Conservation (phyloP, 2,113 vertebrate species). For the Mormyrus iriodes region DNA sequence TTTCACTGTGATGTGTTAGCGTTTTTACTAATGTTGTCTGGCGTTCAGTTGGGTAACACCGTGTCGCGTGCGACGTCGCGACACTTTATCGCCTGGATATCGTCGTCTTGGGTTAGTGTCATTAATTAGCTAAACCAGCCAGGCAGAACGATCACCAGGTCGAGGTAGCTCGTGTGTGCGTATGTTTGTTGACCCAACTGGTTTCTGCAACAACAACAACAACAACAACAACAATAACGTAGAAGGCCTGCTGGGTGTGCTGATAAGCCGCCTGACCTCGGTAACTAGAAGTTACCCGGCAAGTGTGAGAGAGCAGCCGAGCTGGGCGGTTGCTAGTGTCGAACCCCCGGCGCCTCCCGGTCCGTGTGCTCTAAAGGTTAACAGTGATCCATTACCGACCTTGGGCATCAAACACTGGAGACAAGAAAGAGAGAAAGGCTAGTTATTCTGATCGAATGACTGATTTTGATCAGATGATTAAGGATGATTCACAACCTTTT, state of each 20-base stretch:
- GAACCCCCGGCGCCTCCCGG: not conserved
- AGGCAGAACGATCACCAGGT: not conserved
- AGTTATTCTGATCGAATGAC: not conserved
- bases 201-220: not conserved
- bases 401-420: not conserved
- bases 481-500: not conserved
- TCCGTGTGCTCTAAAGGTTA: not conserved
- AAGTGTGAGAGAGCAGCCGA: not conserved
- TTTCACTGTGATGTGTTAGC: not conserved
- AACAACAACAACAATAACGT: not conserved
- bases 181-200: not conserved
- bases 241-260: not conserved
- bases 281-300: not conserved
- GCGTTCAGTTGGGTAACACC: not conserved
- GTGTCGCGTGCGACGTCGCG: not conserved
- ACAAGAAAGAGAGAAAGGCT: not conserved
- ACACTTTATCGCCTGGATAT: not conserved
- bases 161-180: not conserved
- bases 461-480: not conserved
- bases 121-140: not conserved
- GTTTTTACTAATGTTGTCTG: not conserved
- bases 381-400: not conserved
- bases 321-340: not conserved
- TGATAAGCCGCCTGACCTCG: not conserved
- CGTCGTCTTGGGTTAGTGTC: not conserved